Conservation (phyloP, 2,888 invertebrate species). For the Aspidiotus destructor region DNA sequence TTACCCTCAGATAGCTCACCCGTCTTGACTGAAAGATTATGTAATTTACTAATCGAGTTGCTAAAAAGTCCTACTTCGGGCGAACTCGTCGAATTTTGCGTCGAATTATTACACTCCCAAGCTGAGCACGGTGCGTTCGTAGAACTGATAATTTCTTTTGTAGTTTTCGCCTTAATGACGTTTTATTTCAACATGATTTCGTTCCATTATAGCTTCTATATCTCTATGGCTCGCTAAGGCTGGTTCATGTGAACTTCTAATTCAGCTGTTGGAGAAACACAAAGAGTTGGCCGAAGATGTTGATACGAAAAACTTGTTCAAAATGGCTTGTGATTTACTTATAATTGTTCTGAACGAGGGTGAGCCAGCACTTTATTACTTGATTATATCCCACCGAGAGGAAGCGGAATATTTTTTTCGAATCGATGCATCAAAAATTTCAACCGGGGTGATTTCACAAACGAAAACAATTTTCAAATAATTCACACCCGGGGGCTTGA, state of each 20-base stretch:
- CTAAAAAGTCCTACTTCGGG: conserved; percentile 55
- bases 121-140: conserved; percentile 57
- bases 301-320: conserved; percentile 59
- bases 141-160: background rate
- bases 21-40: conserved; percentile 37
- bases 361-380: conserved; percentile 39
- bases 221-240: conserved; percentile 65
- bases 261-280: conserved; percentile 61
- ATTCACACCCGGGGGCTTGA: no score
- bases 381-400: conserved; percentile 23
- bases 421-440: background rate
- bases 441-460: no score
- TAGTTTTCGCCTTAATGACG: conserved; percentile 4
- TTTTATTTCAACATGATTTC: conserved; percentile 8
- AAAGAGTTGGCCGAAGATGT: conserved; percentile 52
- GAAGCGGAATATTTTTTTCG: conserved; percentile 2
- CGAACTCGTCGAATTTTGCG: conserved; percentile 63
- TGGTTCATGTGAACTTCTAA: conserved; percentile 65
- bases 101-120: conserved; percentile 65
- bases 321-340: conserved; percentile 75
- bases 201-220: conserved; percentile 55
- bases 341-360: conserved; percentile 78
- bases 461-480: no score
- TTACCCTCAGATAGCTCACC: conserved; percentile 32
- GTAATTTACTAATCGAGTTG: conserved; percentile 52